Evolutionary conservation across 2,113 vertebrate species (phyloP).

Genomic region (pig (Sus scrofa)): T2T-Sscrofa CM000817.6:123545501-123546000

Average conservation of each 20-base stretch:
- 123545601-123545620: slow-evolving; percentile 49
- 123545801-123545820: slow-evolving; percentile 77
- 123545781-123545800: slow-evolving; percentile 81
- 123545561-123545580: slow-evolving; percentile 79
- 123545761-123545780: slow-evolving; percentile 83
- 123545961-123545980: slow-evolving; percentile 88
- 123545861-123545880: slow-evolving; percentile 86
- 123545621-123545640: slow-evolving; percentile 74
- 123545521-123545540: slow-evolving; percentile 85
- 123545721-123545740: slow-evolving; percentile 85
- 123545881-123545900: slow-evolving; percentile 88
- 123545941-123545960: slow-evolving; percentile 87
- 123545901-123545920: slow-evolving; percentile 88
- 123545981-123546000: slow-evolving; percentile 85
- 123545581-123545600: slow-evolving; percentile 83
- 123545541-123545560: slow-evolving; percentile 78
- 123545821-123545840: slow-evolving; percentile 80
- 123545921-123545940: slow-evolving; percentile 88
- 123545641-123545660: slow-evolving; percentile 76
- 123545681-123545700: slow-evolving; percentile 79
- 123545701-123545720: slow-evolving; percentile 86
- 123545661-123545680: slow-evolving; percentile 81
- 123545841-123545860: slow-evolving; percentile 84
- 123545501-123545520: slow-evolving; percentile 85
- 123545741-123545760: slow-evolving; percentile 88